Conservation (phyloP, 2,113 vertebrate species). For the Ellobius talpinus region DNA sequence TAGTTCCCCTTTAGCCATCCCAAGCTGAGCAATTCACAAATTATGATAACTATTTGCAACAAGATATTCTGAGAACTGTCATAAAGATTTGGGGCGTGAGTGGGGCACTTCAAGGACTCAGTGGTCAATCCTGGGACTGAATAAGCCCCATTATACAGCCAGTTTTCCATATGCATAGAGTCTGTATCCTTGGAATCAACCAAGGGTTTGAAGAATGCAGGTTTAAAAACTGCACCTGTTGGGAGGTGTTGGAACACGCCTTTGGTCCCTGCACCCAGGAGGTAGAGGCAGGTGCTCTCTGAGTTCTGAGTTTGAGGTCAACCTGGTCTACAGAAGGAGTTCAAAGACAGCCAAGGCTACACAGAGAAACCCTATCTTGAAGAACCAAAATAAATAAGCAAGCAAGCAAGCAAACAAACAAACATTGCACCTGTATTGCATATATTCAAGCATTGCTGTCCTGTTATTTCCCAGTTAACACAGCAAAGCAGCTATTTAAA, state of each 20-base stretch:
- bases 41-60: neutral
- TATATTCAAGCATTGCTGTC: neutral
- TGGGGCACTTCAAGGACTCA: neutral
- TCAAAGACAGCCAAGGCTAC: neutral
- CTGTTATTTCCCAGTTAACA: neutral
- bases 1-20: neutral
- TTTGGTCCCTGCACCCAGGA: neutral
- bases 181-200: neutral
- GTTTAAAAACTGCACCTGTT: neutral
- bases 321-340: neutral
- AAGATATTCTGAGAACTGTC: neutral
- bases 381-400: neutral
- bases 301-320: neutral
- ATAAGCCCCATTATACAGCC: neutral
- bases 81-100: neutral
- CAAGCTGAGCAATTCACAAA: neutral
- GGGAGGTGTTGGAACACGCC: neutral
- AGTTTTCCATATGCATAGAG: neutral
- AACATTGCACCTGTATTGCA: neutral
- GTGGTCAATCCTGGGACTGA: neutral
- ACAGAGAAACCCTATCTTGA: neutral
- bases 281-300: neutral
- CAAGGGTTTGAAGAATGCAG: neutral
- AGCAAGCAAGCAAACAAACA: neutral
- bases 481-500: neutral